Evolutionary conservation across 2,797 vertebrate genomes (phyloP).

Genomic region (Aphelocoma californica): DNA sequence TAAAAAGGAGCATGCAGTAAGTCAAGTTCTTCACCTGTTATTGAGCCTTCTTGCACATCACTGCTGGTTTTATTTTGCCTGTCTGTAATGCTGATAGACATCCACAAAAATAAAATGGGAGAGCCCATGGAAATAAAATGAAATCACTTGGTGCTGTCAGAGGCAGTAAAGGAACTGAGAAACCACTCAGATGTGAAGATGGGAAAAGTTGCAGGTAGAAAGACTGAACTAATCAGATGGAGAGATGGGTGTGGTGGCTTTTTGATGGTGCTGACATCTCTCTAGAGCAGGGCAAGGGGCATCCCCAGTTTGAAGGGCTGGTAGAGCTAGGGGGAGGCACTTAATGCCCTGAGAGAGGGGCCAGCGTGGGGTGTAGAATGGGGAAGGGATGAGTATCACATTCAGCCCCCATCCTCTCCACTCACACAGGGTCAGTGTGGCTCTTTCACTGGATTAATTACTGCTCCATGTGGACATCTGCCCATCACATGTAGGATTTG

Average conservation of each 20-base stretch:
- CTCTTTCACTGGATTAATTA: background rate
- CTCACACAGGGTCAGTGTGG: background rate
- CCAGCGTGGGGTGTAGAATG: fast-evolving
- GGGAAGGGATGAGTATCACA: background rate
- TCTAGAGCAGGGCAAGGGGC: background rate
- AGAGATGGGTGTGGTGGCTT: background rate
- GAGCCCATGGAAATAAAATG: background rate
- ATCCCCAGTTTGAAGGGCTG: background rate
- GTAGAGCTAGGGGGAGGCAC: background rate
- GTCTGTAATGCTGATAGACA: background rate
- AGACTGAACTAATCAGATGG: background rate
- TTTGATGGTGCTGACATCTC: background rate
- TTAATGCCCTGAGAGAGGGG: background rate
- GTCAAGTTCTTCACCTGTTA: background rate
- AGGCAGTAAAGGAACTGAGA: background rate
- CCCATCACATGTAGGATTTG: background rate
- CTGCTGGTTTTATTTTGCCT: background rate
- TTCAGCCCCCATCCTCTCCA: background rate
- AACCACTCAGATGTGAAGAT: background rate
- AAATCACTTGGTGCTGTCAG: background rate
- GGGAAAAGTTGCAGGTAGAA: background rate
- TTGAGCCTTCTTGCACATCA: background rate
- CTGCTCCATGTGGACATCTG: background rate
- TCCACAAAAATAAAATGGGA: background rate
- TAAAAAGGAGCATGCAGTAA: background rate